A percentile compares a stretch with the other conserved stretches of the same genome.
Evolutionary conservation across 2,888 invertebrate genomes (phyloP).

Genomic region (Agrotis clavis): DNA sequence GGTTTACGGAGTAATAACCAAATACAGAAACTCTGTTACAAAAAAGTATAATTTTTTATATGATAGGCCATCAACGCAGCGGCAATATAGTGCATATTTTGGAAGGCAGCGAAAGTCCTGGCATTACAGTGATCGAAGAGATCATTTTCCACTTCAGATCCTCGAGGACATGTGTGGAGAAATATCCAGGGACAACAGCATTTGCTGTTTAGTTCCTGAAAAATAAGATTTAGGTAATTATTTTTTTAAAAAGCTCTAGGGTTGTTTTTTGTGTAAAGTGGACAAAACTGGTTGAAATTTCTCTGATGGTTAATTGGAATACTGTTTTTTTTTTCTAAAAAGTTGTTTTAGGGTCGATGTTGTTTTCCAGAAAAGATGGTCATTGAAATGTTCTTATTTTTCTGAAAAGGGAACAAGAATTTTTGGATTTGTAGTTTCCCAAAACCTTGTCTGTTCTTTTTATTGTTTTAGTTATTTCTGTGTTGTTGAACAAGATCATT

Average conservation of each 20-base stretch:
- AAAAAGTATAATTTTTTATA: conserved; percentile 72
- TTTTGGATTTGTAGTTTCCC: too few relatives aligned
- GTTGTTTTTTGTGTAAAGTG: not conserved
- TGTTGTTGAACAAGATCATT: too few relatives aligned
- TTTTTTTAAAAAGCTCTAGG: not conserved
- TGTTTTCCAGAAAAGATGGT: too few relatives aligned
- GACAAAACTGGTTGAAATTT: too few relatives aligned
- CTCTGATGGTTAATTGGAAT: too few relatives aligned
- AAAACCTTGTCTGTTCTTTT: too few relatives aligned
- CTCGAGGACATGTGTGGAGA: conserved; percentile 84
- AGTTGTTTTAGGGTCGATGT: too few relatives aligned
- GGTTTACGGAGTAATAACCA: not conserved
- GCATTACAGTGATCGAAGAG: conserved; percentile 78
- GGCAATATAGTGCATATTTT: conserved; percentile 83
- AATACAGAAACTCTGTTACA: conserved; percentile 33
- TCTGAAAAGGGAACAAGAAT: conserved; percentile 68
- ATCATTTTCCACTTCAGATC: conserved; percentile 77
- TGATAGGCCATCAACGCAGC: conserved; percentile 82
- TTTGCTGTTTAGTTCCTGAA: conserved; percentile 75
- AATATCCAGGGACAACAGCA: conserved; percentile 77
- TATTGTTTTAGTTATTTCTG: too few relatives aligned
- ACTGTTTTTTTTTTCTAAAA: too few relatives aligned
- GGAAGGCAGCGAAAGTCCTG: conserved; percentile 78
- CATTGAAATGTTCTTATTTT: conserved; percentile 38
- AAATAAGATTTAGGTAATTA: conserved; percentile 10